Percentiles rank a stretch among this genome's conserved stretches.
phyloP scores from a whole-genome alignment of 2,113 vertebrate genomes.

The Oryzias curvinotus region DNA sequence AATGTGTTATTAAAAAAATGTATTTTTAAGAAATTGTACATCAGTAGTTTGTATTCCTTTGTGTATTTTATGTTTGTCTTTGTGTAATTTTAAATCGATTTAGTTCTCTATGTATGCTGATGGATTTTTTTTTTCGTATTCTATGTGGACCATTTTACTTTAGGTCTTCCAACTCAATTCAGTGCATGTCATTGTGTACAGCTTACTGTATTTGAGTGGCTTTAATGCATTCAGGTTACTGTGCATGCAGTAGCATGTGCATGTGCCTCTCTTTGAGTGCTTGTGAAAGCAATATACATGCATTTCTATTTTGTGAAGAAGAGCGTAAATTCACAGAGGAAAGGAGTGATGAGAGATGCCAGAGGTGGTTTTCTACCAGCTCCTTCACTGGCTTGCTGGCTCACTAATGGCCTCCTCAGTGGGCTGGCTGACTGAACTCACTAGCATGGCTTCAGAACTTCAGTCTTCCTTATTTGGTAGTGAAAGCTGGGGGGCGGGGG shows the following conservation, averaged over 20 bases:
- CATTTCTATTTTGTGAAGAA: conserved; percentile 23
- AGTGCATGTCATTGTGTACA: conserved; percentile 28
- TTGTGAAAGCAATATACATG: conserved; percentile 20
- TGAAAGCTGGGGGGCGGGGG: conserved; percentile 29
- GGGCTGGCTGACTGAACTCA: conserved; percentile 49
- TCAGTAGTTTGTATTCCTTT: neutral
- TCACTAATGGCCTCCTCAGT: conserved; percentile 64
- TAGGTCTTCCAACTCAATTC: conserved; percentile 18
- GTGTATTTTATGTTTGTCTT: conserved; percentile 7
- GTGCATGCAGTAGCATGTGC: conserved; percentile 4
- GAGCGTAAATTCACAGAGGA: conserved; percentile 23
- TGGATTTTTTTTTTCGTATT: conserved; percentile 9
- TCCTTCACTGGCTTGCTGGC: conserved; percentile 51
- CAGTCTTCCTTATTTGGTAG: conserved; percentile 74
- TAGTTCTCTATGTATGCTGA: conserved; percentile 19
- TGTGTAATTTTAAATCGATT: conserved; percentile 4
- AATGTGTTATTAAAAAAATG: no score
- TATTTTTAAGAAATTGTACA: no score
- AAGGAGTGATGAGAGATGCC: conserved; percentile 63
- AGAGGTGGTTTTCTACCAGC: conserved; percentile 70
- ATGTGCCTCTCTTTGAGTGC: conserved; percentile 31
- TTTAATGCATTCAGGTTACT: conserved; percentile 44
- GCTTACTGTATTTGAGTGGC: conserved; percentile 26
- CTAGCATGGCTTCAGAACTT: conserved; percentile 54
- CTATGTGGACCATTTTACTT: conserved; percentile 1